phyloP scores from a whole-genome alignment of 2,113 vertebrate species.

The Scomber scombrus region DNA sequence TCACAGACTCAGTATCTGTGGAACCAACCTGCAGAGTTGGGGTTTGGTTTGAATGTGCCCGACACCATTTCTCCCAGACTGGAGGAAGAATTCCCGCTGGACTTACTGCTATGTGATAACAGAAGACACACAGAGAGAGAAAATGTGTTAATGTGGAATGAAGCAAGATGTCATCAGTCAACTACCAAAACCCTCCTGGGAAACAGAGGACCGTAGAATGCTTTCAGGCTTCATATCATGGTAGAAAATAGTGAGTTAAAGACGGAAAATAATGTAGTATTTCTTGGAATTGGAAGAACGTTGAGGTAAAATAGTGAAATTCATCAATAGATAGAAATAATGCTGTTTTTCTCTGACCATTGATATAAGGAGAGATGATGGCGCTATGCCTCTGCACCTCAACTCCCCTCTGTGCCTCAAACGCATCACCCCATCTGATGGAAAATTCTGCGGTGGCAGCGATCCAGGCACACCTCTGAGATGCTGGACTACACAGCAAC shows the following conservation, averaged over 20 bases:
- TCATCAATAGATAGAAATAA: slow-evolving; percentile 12
- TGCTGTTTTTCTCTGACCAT: neutral
- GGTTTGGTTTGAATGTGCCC: slow-evolving; percentile 94
- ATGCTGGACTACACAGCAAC: slow-evolving; percentile 39
- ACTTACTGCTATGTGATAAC: slow-evolving; percentile 86
- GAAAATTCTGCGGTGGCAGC: slow-evolving; percentile 51
- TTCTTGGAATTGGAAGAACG: neutral
- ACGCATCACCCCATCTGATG: slow-evolving; percentile 52
- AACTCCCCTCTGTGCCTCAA: slow-evolving; percentile 4
- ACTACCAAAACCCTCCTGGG: neutral
- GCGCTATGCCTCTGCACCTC: slow-evolving; percentile 12
- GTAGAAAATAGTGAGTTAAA: neutral
- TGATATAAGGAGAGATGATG: neutral
- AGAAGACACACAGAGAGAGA: neutral
- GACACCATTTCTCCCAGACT: slow-evolving; percentile 99
- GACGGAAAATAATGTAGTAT: neutral
- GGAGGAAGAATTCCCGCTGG: slow-evolving; percentile 97
- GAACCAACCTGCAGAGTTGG: slow-evolving; percentile 90
- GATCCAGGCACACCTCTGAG: slow-evolving; percentile 45
- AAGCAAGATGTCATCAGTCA: slow-evolving; percentile 8
- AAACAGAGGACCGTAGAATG: neutral
- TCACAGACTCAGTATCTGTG: slow-evolving; percentile 3
- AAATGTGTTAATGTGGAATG: slow-evolving; percentile 44
- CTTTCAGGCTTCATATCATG: neutral
- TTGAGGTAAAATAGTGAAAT: neutral